Evolutionary conservation across 2,888 invertebrate genomes (phyloP).

Genomic region (Physocephala rufipes): DNA sequence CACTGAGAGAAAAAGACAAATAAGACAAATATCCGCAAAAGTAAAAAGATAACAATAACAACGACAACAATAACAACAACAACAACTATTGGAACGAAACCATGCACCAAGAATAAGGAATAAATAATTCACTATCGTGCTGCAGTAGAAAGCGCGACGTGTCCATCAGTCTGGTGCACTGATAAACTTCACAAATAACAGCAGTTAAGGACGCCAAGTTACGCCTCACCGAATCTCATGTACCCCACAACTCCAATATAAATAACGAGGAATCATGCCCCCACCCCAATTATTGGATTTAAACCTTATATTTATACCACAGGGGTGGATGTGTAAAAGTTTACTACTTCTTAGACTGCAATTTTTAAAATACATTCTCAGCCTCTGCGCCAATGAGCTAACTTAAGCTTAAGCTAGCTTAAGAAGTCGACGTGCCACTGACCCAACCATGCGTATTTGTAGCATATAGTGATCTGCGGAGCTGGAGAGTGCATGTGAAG

Average conservation of each 20-base stretch:
- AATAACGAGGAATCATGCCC: background rate
- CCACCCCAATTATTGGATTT: background rate
- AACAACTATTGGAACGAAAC: background rate
- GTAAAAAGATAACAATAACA: too few species aligned
- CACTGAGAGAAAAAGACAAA: too few species aligned
- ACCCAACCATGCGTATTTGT: too few species aligned
- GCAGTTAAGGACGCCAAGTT: background rate
- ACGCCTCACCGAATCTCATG: background rate
- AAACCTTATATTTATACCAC: background rate
- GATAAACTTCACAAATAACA: background rate
- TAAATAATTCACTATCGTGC: too few species aligned
- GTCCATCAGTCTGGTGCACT: background rate
- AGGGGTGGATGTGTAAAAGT: background rate
- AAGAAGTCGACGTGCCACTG: too few species aligned
- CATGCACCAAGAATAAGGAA: too few species aligned
- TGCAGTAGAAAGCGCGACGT: background rate
- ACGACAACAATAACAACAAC: background rate
- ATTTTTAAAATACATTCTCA: background rate
- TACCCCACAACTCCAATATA: background rate
- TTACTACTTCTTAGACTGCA: background rate
- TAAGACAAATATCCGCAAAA: too few species aligned
- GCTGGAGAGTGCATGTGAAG: too few species aligned
- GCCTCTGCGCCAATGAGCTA: too few species aligned
- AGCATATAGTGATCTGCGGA: too few species aligned
- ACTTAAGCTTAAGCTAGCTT: too few species aligned